A percentile compares a stretch with the other conserved stretches of the same genome.
These are phyloP conservation scores for Misgurnus mizolepis DNA, from an alignment of 2,113 vertebrate species.

Conservation along the genomic window DNA sequence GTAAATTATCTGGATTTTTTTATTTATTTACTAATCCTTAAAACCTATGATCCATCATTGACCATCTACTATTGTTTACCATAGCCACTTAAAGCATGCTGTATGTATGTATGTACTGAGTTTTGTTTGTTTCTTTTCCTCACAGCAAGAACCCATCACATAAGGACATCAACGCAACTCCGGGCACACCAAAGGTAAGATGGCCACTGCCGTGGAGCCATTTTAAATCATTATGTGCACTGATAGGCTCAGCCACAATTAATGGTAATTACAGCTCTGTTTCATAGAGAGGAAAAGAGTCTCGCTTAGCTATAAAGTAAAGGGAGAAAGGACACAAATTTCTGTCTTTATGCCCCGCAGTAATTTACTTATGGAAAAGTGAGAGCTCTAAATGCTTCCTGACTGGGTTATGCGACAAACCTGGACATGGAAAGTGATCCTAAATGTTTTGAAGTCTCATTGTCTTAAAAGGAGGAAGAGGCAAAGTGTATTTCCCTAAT, in stretches of 20 bases:
- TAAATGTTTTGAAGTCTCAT: constrained; percentile 36
- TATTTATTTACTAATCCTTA: too few relatives aligned
- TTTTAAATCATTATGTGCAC: constrained; percentile 34
- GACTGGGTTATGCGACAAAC: constrained; percentile 38
- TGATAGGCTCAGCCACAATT: constrained; percentile 30
- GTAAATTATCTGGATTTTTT: too few relatives aligned
- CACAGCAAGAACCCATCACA: constrained; percentile 89
- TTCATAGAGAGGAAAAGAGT: constrained; percentile 30
- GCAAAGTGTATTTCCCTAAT: constrained; percentile 17
- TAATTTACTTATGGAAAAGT: constrained; percentile 53
- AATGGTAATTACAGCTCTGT: constrained; percentile 48
- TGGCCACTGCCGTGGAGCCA: background rate
- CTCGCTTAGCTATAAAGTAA: constrained; percentile 34
- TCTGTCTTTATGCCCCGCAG: constrained; percentile 51
- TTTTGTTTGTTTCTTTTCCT: constrained; percentile 36
- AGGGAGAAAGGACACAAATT: constrained; percentile 37
- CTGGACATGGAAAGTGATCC: constrained; percentile 38
- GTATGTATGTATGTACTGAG: too few relatives aligned
- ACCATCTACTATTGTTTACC: background rate
- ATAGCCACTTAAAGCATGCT: background rate
- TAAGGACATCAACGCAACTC: constrained; percentile 87
- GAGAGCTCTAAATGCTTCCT: constrained; percentile 50
- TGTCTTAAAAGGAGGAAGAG: constrained; percentile 27
- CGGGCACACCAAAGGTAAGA: constrained; percentile 97
- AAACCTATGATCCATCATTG: background rate